phyloP scores from a whole-genome alignment of 2,113 vertebrate genomes.

The Pseudois nayaur region DNA sequence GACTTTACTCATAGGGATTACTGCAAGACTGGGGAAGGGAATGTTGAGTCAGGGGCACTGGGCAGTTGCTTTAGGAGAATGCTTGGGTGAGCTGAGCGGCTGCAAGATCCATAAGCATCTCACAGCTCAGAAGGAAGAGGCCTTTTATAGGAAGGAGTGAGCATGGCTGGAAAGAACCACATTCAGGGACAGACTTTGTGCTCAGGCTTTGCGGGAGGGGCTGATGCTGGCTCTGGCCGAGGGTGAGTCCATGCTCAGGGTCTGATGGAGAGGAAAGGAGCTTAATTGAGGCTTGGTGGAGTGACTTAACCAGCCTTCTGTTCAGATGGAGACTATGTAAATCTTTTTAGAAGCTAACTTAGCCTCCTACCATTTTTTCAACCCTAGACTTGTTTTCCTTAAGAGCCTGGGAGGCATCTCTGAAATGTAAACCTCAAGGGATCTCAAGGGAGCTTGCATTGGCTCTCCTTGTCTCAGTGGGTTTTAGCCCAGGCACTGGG shows the following conservation, averaged over 20 bases:
- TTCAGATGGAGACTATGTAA: neutral
- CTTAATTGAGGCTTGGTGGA: neutral
- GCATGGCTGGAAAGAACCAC: neutral
- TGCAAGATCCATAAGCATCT: neutral
- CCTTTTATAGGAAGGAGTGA: neutral
- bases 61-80: accelerated
- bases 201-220: neutral
- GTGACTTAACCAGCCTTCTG: neutral
- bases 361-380: neutral
- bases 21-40: neutral
- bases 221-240: neutral
- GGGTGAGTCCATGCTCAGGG: neutral
- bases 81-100: neutral
- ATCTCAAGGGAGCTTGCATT: neutral
- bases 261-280: neutral
- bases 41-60: neutral
- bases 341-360: neutral
- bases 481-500: neutral
- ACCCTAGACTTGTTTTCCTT: neutral
- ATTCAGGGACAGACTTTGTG: neutral
- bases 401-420: neutral
- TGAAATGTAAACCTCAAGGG: conserved; percentile 15
- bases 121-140: neutral
- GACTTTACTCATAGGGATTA: neutral
- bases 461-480: neutral